These are phyloP conservation scores for Patella pellucida DNA, from an alignment of 2,888 invertebrate genomes.

Conservation along the genomic window DNA sequence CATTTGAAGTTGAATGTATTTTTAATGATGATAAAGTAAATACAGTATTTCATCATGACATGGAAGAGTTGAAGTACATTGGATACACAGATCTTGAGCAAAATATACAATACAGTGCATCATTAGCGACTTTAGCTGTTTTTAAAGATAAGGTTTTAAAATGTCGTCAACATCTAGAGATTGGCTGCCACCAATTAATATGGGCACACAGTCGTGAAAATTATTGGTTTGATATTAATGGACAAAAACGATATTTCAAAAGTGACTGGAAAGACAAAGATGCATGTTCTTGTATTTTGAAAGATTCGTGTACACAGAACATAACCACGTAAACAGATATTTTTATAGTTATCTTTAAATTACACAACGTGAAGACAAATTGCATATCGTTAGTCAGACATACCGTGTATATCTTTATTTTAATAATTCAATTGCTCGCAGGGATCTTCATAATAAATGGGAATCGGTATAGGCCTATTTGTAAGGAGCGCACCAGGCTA, in stretches of 20 bases:
- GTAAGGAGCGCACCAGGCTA: no score
- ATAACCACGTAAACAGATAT: no score
- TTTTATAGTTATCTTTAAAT: no score
- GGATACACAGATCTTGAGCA: background rate
- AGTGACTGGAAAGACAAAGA: background rate
- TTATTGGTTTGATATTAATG: background rate
- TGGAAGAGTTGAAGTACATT: background rate
- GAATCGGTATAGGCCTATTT: no score
- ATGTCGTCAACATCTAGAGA: background rate
- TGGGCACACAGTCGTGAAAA: background rate
- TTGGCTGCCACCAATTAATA: background rate
- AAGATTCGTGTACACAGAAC: background rate
- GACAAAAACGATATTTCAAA: background rate
- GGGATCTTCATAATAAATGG: no score
- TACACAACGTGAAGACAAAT: no score
- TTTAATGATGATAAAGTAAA: slow-evolving; percentile 3
- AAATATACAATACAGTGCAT: background rate
- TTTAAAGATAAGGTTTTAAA: background rate
- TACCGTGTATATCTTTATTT: no score
- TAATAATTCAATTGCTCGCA: no score
- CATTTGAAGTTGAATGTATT: slow-evolving; percentile 13
- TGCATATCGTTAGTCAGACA: no score
- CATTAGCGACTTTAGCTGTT: background rate
- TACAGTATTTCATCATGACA: slow-evolving; percentile 12
- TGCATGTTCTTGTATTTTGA: background rate